Evolutionary conservation across 1,140 invertebrate species (phyloP).

Genomic region (Belonocnema kinseyi): DNA sequence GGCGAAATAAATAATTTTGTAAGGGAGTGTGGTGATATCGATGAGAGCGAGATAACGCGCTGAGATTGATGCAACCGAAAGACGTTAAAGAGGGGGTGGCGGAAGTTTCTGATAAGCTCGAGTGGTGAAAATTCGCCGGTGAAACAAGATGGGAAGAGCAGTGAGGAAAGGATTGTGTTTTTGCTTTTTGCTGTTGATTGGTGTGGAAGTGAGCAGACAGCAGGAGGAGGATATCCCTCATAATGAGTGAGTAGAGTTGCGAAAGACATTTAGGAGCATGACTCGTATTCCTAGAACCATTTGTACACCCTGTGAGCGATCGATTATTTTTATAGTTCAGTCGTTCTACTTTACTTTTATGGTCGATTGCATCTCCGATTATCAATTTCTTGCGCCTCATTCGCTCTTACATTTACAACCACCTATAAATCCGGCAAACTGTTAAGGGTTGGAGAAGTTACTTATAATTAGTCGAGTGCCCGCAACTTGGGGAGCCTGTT

Average conservation of each 20-base stretch:
- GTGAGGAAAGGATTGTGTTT: constrained; percentile 52
- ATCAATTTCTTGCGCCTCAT: constrained; percentile 19
- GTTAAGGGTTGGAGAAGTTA: constrained; percentile 24
- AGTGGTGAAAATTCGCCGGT: constrained; percentile 26
- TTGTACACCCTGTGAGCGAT: constrained; percentile 35
- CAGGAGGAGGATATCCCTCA: constrained; percentile 90
- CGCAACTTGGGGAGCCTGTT: constrained; percentile 6
- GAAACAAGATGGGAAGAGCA: constrained; percentile 40
- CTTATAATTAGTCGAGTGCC: constrained; percentile 23
- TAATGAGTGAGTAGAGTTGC: constrained; percentile 82
- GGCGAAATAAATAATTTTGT: neutral
- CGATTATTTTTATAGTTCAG: constrained; percentile 40
- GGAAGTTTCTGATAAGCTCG: constrained; percentile 15
- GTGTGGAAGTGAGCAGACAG: constrained; percentile 71
- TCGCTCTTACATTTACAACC: constrained; percentile 47
- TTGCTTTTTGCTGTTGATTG: constrained; percentile 64
- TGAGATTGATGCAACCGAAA: constrained; percentile 27
- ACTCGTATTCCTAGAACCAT: constrained; percentile 6
- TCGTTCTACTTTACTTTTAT: constrained; percentile 38
- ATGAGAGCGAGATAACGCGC: constrained; percentile 30
- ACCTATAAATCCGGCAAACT: constrained; percentile 38
- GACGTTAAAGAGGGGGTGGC: constrained; percentile 25
- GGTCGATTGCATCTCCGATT: constrained; percentile 35
- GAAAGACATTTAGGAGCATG: neutral
- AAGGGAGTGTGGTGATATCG: constrained; percentile 31